A percentile compares a stretch with the other conserved stretches of the same genome.
These are phyloP conservation scores for Torymus auratus DNA, from an alignment of 2,888 invertebrate species.

Conservation along the genomic window DNA sequence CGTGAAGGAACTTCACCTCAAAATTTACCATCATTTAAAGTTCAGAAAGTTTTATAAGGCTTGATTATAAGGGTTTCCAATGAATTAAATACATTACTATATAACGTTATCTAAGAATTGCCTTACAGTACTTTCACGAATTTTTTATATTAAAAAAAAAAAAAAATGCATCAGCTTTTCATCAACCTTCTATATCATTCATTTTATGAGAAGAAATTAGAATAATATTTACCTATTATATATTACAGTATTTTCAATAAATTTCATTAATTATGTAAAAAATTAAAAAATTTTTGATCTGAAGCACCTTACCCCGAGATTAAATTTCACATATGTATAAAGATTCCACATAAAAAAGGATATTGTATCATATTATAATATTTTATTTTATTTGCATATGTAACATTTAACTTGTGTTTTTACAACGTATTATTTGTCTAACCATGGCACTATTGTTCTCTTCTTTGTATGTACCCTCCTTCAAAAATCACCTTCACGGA, in stretches of 20 bases:
- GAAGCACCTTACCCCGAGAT: not conserved
- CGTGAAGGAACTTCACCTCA: constrained; percentile 17
- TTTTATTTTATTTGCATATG: constrained; percentile 44
- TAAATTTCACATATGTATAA: not conserved
- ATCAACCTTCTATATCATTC: too few species aligned
- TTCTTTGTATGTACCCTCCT: constrained; percentile 74
- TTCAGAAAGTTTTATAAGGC: too few species aligned
- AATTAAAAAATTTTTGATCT: constrained; percentile 6
- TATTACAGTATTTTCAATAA: too few species aligned
- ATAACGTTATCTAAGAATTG: too few species aligned
- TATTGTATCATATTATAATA: constrained; percentile 28
- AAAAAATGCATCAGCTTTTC: too few species aligned
- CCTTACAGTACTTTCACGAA: too few species aligned
- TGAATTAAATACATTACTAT: too few species aligned
- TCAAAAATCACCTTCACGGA: constrained; percentile 66
- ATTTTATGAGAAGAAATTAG: too few species aligned
- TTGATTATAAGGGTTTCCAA: too few species aligned
- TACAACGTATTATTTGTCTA: constrained; percentile 66
- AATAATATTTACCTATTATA: too few species aligned
- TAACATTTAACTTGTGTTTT: constrained; percentile 53
- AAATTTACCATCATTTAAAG: not conserved
- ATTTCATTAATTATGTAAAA: too few species aligned
- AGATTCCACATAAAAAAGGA: constrained; percentile 7
- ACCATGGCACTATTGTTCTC: constrained; percentile 70
- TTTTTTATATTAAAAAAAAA: too few species aligned